Evolutionary conservation across 2,888 invertebrate genomes (phyloP).

Genomic region (Romanomermis culicivorax): DNA sequence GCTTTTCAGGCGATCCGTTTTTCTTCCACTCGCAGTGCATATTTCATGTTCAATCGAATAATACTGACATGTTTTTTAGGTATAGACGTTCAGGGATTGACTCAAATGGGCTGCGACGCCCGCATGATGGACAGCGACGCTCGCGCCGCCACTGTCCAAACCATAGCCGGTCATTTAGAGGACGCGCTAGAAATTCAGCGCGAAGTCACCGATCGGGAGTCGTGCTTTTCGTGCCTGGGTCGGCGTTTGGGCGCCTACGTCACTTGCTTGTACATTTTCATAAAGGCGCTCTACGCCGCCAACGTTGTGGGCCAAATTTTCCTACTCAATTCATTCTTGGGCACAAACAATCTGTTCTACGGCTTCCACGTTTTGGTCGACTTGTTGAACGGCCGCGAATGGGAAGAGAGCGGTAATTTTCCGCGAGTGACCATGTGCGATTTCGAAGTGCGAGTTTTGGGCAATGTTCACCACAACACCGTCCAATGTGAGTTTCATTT

Average conservation of each 20-base stretch:
- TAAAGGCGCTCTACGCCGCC: constrained; percentile 28
- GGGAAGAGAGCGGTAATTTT: constrained; percentile 29
- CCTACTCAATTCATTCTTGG: constrained; percentile 29
- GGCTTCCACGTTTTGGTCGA: constrained; percentile 29
- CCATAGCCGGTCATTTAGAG: constrained; percentile 29
- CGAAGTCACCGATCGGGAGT: constrained; percentile 24
- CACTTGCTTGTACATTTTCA: constrained; percentile 28
- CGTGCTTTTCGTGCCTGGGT: constrained; percentile 26
- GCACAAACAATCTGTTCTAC: constrained; percentile 29
- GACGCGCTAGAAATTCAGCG: constrained; percentile 28
- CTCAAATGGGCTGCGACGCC: constrained; percentile 31
- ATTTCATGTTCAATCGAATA: too few species aligned
- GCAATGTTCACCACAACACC: constrained; percentile 29
- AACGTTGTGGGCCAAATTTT: constrained; percentile 29
- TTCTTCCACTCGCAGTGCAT: too few species aligned
- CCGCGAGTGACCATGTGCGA: constrained; percentile 31
- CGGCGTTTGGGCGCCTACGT: constrained; percentile 30
- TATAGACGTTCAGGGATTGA: constrained; percentile 33
- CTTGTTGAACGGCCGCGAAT: constrained; percentile 26
- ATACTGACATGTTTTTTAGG: too few species aligned
- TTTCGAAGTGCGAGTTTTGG: constrained; percentile 32
- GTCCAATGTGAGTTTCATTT: constrained; percentile 27
- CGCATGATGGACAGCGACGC: constrained; percentile 29
- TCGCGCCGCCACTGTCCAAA: constrained; percentile 27
- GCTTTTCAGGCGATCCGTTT: too few species aligned